Percentiles rank a stretch among this genome's conserved stretches.
Conservation (phyloP, 2,797 vertebrate species). For the Morelia viridis region DNA sequence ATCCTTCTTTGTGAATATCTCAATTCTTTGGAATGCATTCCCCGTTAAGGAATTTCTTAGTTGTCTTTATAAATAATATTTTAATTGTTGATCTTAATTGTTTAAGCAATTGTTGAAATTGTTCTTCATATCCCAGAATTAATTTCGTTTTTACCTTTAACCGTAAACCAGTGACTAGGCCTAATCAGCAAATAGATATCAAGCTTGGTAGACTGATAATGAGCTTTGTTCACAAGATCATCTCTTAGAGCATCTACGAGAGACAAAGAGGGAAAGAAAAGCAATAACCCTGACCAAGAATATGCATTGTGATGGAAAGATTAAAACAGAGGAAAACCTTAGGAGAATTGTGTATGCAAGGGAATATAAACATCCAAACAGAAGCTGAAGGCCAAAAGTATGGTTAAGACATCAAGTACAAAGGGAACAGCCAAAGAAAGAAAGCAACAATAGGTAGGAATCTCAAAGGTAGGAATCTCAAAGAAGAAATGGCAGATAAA, state of each 20-base stretch:
- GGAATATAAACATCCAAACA: neutral
- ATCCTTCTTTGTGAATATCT: too few relatives aligned
- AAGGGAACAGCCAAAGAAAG: neutral
- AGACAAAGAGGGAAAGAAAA: neutral
- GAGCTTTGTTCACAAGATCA: neutral
- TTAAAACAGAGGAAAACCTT: neutral
- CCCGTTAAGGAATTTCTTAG: too few relatives aligned
- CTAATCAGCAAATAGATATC: neutral
- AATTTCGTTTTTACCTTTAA: neutral
- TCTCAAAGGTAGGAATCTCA: neutral
- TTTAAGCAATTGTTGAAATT: neutral
- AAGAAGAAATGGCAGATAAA: constrained; percentile 27
- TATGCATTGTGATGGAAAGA: neutral
- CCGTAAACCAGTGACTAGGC: neutral
- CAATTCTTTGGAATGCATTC: too few relatives aligned
- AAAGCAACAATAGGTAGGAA: neutral
- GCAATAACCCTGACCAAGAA: neutral
- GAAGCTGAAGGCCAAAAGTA: neutral
- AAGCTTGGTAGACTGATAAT: neutral
- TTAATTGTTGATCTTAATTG: neutral
- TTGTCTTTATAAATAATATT: too few relatives aligned
- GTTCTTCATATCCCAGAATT: neutral
- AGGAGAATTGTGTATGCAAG: neutral
- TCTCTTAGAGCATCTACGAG: neutral
- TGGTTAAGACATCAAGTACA: neutral